These are phyloP conservation scores for Calameuta idolon DNA, from an alignment of 2,888 invertebrate species.

Conservation along the genomic window DNA sequence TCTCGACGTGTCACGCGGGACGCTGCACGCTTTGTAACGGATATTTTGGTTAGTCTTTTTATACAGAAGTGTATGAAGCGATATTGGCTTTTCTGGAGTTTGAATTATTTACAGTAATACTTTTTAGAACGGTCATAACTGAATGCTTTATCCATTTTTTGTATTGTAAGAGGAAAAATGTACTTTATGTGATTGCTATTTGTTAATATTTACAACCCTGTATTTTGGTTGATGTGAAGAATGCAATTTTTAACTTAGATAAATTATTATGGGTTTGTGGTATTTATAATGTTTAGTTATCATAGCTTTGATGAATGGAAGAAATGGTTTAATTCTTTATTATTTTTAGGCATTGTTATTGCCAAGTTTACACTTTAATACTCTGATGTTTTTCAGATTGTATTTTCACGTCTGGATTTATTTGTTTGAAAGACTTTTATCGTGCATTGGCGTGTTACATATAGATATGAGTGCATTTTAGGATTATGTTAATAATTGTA, in stretches of 20 bases:
- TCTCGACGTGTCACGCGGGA: not conserved
- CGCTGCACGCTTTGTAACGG: not conserved
- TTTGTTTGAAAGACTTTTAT: not conserved
- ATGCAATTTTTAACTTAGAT: not conserved
- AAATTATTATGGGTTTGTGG: not conserved
- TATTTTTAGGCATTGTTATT: not conserved
- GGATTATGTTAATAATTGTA: not conserved
- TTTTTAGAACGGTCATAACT: not conserved
- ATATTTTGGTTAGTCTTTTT: not conserved
- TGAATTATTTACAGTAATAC: not conserved
- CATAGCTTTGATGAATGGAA: not conserved
- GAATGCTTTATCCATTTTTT: not conserved
- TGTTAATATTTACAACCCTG: not conserved
- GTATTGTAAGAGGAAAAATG: not conserved
- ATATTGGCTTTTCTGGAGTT: not conserved
- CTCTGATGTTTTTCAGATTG: not conserved
- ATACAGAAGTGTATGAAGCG: not conserved
- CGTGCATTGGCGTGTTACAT: not conserved
- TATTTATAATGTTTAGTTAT: not conserved
- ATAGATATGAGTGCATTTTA: not conserved
- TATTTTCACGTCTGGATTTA: not conserved
- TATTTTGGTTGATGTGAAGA: not conserved
- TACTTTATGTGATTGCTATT: not conserved
- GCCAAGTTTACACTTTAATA: not conserved
- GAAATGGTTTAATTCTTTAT: not conserved